Evolutionary conservation across 1,140 invertebrate species (phyloP).

Genomic region (Lerema accius): DNA sequence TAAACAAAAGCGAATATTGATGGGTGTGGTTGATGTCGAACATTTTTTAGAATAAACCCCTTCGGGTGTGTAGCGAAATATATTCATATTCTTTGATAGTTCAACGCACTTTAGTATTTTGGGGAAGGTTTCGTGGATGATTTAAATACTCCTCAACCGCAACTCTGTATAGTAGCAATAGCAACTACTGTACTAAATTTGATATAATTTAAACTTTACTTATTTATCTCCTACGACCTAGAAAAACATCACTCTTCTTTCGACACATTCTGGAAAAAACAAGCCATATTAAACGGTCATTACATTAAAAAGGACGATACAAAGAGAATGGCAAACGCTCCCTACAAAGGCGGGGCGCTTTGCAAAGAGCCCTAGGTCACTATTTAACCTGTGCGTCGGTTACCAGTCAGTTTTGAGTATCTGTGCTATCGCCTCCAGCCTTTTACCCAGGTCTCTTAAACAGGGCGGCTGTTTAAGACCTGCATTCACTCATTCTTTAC

Average conservation of each 20-base stretch:
- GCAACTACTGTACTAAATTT: too few species aligned
- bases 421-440: background rate
- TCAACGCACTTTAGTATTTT: conserved; percentile 3
- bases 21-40: conserved; percentile 33
- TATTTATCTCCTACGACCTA: too few species aligned
- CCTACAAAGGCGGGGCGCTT: background rate
- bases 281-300: background rate
- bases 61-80: conserved; percentile 8
- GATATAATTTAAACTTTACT: too few species aligned
- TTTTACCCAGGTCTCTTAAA: too few species aligned
- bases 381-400: conserved; percentile 2
- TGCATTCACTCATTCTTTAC: too few species aligned
- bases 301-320: background rate
- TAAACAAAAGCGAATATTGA: conserved; percentile 38
- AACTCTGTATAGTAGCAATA: too few species aligned
- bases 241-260: too few species aligned
- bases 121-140: background rate
- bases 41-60: conserved; percentile 32
- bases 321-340: background rate
- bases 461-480: background rate
- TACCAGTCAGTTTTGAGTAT: conserved; percentile 1
- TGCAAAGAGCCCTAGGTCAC: background rate
- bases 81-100: conserved; percentile 9
- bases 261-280: too few species aligned
- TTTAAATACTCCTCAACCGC: background rate